Evolutionary conservation across 1,140 invertebrate genomes (phyloP), one percentile per base, ranked within the genome.

Genomic region (Eriosoma lanigerum): DNA sequence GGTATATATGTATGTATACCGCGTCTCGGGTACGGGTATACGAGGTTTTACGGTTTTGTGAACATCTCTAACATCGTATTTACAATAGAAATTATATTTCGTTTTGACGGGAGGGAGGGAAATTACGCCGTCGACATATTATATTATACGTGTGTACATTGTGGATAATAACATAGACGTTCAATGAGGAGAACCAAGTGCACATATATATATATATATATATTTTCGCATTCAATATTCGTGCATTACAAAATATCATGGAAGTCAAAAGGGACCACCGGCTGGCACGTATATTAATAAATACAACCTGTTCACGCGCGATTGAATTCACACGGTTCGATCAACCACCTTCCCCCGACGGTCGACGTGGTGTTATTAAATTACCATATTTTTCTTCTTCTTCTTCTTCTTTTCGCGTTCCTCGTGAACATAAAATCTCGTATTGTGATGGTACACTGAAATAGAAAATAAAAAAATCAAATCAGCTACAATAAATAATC

Each of bases 301-400:
- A 29, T 56, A 29, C 72, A 58, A 76, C 72, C 72, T 76, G 86
- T 87, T 46, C 86, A 92, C 92, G 91, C 82, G 87, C 84, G 0
- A 88, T 58, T n/a, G 72, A 76, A 76, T 76, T 76, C 72, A 76
- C 72, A 76, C 52, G 72, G 72, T 75, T 29, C 29, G 17, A 29
- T 44, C 44, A 21, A n/a, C 17, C 68, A 15, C 64, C 38, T n/a
- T 3, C 38, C 44, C 13, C 17, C 29, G 60, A 29, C 17, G 17
- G 56, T 60, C 24, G 13, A 26, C 56, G 13, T 8, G 5, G 15
- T 38, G 32, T 38, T 38, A 38, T 38, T 38, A 38, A 4, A 38
- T 38, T 38, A 3, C 8, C 8, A 4, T 38, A 38, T 38, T 38
- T 4, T 38, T 38, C 32, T 38, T 38, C 8, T 8, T 38, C 32